phyloP scores from a whole-genome alignment of 1,140 invertebrate genomes.

The Eciton burchellii region DNA sequence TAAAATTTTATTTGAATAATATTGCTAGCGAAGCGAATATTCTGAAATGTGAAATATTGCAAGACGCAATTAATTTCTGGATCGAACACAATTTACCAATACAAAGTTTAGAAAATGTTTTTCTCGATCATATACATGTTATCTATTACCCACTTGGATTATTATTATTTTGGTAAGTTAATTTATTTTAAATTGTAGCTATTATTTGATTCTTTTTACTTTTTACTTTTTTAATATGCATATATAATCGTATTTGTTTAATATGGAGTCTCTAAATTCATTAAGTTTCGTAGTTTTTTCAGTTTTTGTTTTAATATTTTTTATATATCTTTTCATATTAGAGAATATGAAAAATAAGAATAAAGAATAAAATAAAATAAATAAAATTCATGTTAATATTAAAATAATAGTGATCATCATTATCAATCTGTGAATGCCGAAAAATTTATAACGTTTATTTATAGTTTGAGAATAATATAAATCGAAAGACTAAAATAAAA shows the following conservation, averaged over 20 bases:
- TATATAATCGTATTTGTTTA: no score
- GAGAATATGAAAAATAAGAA: no score
- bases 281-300: no score
- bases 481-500: neutral
- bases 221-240: no score
- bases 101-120: conserved; percentile 82
- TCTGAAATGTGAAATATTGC: conserved; percentile 80
- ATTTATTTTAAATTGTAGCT: neutral
- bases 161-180: conserved; percentile 83
- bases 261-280: no score
- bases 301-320: no score
- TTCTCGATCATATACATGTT: conserved; percentile 82
- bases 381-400: no score
- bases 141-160: conserved; percentile 84
- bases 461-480: neutral
- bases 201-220: no score
- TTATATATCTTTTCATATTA: no score
- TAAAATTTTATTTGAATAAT: conserved; percentile 84
- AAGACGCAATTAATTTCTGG: conserved; percentile 84
- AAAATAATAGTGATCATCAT: no score
- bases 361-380: no score
- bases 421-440: no score
- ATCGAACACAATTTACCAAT: conserved; percentile 83
- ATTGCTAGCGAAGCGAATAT: conserved; percentile 81
- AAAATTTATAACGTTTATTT: neutral